Conservation (phyloP, 2,797 vertebrate genomes). For the Neopelma chrysocephalum region DNA sequence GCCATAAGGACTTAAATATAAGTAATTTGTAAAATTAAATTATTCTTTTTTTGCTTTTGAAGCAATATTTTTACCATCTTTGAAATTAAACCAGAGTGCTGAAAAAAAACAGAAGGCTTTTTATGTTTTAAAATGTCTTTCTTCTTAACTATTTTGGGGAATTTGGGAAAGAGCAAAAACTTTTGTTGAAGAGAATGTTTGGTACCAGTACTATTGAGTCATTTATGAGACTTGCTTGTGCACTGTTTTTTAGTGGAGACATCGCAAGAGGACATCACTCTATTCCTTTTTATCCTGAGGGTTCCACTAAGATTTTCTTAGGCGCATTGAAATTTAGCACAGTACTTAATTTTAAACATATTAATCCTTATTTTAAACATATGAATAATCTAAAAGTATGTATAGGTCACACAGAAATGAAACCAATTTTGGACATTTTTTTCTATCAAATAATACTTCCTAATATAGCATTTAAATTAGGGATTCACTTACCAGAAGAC, state of each 20-base stretch:
- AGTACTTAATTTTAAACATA: background rate
- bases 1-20: background rate
- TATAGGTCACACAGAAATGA: background rate
- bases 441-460: background rate
- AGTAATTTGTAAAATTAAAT: background rate
- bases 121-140: background rate
- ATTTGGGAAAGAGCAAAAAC: background rate
- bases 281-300: background rate
- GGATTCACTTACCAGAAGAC: background rate
- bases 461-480: background rate
- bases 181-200: background rate
- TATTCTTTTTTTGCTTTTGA: background rate
- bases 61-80: background rate
- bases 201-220: background rate
- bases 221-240: background rate
- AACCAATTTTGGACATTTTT: fast-evolving
- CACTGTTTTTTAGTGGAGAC: background rate
- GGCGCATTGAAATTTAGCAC: background rate
- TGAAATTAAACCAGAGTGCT: background rate
- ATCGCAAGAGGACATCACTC: background rate
- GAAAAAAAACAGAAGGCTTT: background rate
- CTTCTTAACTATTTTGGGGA: background rate
- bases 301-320: background rate
- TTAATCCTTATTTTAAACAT: background rate
- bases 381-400: background rate